A percentile compares a stretch with the other conserved stretches of the same genome.
Evolutionary conservation across 2,888 invertebrate species (phyloP).

Genomic region (Tholera decimalis): DNA sequence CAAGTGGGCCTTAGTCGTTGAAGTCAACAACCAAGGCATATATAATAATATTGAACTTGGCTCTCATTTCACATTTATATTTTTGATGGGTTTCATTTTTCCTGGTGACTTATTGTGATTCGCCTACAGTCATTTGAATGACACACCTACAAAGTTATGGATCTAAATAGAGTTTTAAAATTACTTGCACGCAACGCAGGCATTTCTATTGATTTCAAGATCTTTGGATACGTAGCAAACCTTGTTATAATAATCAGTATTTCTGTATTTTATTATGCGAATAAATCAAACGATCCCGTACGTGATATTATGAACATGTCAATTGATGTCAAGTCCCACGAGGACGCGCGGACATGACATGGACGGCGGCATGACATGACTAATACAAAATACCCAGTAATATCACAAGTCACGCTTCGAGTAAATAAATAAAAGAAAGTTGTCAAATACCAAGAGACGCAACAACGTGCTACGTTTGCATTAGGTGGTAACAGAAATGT

Average conservation of each 20-base stretch:
- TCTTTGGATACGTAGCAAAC: neutral
- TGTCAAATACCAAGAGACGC: slow-evolving; percentile 42
- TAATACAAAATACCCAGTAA: slow-evolving; percentile 41
- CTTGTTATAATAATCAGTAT: neutral
- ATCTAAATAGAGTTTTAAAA: neutral
- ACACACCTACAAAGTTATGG: neutral
- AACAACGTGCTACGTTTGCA: slow-evolving; percentile 10
- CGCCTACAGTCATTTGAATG: neutral
- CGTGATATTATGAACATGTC: slow-evolving; percentile 41
- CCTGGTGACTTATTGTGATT: no score
- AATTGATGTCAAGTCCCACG: slow-evolving; percentile 24
- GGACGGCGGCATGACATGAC: slow-evolving; percentile 29
- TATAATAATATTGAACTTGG: no score
- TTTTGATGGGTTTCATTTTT: no score
- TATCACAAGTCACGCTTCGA: slow-evolving; percentile 40
- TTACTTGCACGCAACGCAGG: neutral
- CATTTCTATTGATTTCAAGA: no score
- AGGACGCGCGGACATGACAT: slow-evolving; percentile 20
- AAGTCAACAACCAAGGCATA: no score
- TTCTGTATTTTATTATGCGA: slow-evolving; percentile 1
- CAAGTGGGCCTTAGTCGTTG: no score
- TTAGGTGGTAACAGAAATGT: neutral
- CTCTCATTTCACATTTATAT: no score
- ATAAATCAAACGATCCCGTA: slow-evolving; percentile 16
- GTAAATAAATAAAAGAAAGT: slow-evolving; percentile 60